phyloP scores from a whole-genome alignment of 2,113 vertebrate species.

The Dermatemys mawii region DNA sequence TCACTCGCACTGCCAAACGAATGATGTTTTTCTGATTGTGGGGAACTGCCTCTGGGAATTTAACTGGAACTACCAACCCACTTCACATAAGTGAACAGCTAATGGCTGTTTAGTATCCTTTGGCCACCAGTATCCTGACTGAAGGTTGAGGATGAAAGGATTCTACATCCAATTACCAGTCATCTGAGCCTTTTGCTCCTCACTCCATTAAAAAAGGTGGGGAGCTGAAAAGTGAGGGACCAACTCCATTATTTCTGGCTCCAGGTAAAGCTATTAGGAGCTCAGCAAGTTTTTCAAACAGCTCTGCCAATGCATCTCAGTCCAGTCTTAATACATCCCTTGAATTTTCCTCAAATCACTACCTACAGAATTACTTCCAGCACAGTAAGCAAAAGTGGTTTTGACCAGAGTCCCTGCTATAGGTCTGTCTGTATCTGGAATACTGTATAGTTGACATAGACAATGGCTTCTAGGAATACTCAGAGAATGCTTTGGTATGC shows the following conservation, averaged over 20 bases:
- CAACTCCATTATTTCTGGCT: accelerated
- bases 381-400: neutral
- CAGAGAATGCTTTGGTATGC: neutral
- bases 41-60: neutral
- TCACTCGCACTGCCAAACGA: neutral
- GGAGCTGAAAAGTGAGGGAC: neutral
- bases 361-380: neutral
- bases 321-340: neutral
- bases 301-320: neutral
- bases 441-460: neutral
- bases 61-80: neutral
- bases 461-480: neutral
- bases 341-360: neutral
- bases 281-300: neutral
- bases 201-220: neutral
- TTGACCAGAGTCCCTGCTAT: neutral
- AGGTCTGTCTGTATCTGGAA: neutral
- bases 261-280: neutral
- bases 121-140: neutral
- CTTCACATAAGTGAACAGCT: neutral
- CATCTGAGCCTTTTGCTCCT: neutral
- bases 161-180: neutral
- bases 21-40: accelerated
- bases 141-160: neutral
- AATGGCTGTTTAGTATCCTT: neutral